Evolutionary conservation across 2,113 vertebrate genomes (phyloP).

Genomic region (Struthio camelus): DNA sequence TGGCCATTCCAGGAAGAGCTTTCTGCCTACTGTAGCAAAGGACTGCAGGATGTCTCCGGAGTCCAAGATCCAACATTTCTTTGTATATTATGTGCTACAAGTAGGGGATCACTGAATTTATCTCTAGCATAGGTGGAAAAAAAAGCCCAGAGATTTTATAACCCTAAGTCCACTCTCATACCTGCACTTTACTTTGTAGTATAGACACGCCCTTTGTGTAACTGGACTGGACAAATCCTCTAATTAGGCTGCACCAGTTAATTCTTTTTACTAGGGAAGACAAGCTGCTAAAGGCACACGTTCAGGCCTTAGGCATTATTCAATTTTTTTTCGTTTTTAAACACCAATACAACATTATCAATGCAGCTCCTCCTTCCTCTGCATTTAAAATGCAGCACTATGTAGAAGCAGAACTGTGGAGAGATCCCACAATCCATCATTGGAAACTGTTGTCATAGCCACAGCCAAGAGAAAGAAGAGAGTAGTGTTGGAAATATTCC

Average conservation of each 20-base stretch:
- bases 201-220: neutral
- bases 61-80: neutral
- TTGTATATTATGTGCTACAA: neutral
- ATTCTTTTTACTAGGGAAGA: neutral
- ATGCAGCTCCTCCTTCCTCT: neutral
- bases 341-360: neutral
- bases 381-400: conserved; percentile 12
- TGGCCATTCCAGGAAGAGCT: neutral
- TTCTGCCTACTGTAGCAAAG: neutral
- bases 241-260: neutral
- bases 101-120: neutral
- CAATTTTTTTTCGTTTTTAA: neutral
- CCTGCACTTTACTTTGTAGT: neutral
- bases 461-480: neutral
- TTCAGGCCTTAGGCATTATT: conserved; percentile 29
- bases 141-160: neutral
- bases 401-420: neutral
- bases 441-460: neutral
- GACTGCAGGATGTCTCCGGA: neutral
- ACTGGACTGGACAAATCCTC: neutral
- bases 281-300: neutral
- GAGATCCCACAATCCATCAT: neutral
- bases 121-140: neutral
- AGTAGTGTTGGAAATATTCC: conserved; percentile 5
- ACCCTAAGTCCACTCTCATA: neutral